A percentile compares a stretch with the other conserved stretches of the same genome.
Conservation (phyloP, 1,140 invertebrate species). For the Platorchestia sp. region DNA sequence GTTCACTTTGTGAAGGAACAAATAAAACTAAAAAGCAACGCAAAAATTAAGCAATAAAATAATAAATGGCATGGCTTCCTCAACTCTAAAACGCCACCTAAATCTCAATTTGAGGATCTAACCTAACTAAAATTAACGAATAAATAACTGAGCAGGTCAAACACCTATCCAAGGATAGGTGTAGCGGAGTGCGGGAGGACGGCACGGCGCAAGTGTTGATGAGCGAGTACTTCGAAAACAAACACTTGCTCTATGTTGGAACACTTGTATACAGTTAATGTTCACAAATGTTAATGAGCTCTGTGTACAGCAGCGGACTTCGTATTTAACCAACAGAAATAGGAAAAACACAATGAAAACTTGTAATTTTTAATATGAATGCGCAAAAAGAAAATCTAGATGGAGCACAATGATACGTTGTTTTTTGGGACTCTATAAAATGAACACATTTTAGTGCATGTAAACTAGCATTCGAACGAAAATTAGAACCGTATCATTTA, state of each 20-base stretch:
- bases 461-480: neutral
- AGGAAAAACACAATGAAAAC: neutral
- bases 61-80: no score
- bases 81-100: no score
- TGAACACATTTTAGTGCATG: neutral
- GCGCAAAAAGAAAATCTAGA: neutral
- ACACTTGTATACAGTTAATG: neutral
- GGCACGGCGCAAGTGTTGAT: neutral
- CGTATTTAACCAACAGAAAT: neutral
- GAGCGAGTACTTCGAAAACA: neutral
- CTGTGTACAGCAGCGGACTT: neutral
- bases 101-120: no score
- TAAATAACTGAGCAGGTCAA: no score
- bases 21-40: no score
- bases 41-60: no score
- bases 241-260: neutral
- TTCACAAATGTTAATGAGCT: neutral
- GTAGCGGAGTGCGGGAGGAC: neutral
- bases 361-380: neutral
- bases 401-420: neutral
- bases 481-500: no score
- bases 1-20: no score
- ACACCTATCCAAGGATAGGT: neutral
- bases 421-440: no score
- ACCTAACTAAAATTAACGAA: no score